Evolutionary conservation across 2,113 vertebrate species (phyloP).

Genomic region (Nannobrachium achirus): DNA sequence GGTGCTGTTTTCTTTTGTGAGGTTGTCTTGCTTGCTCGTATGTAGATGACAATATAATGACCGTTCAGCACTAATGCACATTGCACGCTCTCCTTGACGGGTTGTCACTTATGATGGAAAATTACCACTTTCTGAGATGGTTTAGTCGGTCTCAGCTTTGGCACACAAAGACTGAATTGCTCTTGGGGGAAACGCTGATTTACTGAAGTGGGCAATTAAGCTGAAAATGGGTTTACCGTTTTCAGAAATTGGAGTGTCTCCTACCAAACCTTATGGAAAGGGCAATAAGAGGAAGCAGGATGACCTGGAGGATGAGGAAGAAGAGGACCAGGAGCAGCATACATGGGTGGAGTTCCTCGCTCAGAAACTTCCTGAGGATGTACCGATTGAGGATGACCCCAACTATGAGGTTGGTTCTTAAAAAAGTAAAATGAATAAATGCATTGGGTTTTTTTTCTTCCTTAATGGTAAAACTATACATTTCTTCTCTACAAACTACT

Average conservation of each 20-base stretch:
- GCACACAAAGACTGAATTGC: too few species aligned
- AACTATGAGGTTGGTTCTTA: slow-evolving; percentile 67
- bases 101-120: too few species aligned
- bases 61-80: too few species aligned
- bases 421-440: neutral
- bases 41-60: too few species aligned
- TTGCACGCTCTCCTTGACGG: too few species aligned
- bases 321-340: slow-evolving; percentile 69
- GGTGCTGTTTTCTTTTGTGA: too few species aligned
- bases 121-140: too few species aligned
- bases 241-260: slow-evolving; percentile 76
- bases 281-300: slow-evolving; percentile 84
- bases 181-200: too few species aligned
- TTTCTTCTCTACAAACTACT: neutral
- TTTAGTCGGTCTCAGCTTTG: too few species aligned
- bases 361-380: slow-evolving; percentile 68
- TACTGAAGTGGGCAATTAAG: neutral
- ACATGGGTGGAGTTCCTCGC: slow-evolving; percentile 77
- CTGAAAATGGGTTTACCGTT: neutral
- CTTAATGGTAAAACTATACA: too few species aligned
- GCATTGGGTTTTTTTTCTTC: too few species aligned
- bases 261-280: slow-evolving; percentile 72
- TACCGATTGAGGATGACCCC: slow-evolving; percentile 63
- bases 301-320: slow-evolving; percentile 79
- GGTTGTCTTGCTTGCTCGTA: too few species aligned